Evolutionary conservation across 2,113 vertebrate genomes (phyloP), one percentile per base, ranked within the genome.

Genomic region (Epinephelus lanceolatus): DNA sequence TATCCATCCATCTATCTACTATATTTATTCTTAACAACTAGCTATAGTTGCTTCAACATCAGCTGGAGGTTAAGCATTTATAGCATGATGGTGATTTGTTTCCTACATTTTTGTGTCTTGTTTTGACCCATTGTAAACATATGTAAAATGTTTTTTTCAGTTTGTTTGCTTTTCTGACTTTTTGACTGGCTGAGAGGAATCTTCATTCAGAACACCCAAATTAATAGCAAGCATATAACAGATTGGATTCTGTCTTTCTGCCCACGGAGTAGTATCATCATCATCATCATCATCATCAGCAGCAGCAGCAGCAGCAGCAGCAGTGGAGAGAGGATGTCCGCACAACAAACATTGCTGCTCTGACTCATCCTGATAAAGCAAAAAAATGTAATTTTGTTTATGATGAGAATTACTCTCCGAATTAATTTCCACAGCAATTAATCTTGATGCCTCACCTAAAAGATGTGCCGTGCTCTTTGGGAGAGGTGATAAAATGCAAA

Each of bases 361-460:
- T 89, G 91, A 92, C 86, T 92, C 89, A 86, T 81, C 69, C 92
- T 61, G 93, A 94, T 93, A 92, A 90, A 91, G 89, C 87, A 37
- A 90, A 89, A 88, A 89, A 85, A 83, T 86, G 78, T 83, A 80
- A 90, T 93, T 94, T 90, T 93, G 92, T 91, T 93, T 93, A 89
- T 87, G 84, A 88, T 86, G 86, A 88, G 60, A 92, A 93, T 93
- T 92, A 89, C 76, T 91, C 86, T 88, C 77, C 60, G 88, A 95
- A 95, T 95, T 90, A 91, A 93, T 95, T 94, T 93, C 87, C 89
- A 83, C 86, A 77, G 89, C 90, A 94, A 93, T 91, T 93, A 92
- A 93, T 92, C 90, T 88, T 92, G 78, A 91, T 86, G 87, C 74
- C 61, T 91, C 88, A 92, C 90, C 90, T 94, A 88, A 93, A 88